Evolutionary conservation across 1,140 invertebrate genomes (phyloP).

Genomic region (Aleiodes sp.): DNA sequence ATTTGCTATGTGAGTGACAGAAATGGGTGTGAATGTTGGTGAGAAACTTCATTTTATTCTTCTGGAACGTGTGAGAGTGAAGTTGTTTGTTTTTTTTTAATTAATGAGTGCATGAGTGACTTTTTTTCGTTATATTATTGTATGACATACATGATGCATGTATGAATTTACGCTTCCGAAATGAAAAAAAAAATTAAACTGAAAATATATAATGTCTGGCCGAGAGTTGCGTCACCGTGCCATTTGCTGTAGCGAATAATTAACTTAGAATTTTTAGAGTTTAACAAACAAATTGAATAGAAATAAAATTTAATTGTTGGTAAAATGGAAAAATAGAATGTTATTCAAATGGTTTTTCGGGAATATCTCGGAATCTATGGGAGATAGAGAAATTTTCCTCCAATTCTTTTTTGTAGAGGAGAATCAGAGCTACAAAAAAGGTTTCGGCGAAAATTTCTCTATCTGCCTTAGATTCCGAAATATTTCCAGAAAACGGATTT

Average conservation of each 20-base stretch:
- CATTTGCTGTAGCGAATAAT: slow-evolving; percentile 24
- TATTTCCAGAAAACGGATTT: too few species aligned
- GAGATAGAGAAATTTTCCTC: too few species aligned
- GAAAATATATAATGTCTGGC: not conserved
- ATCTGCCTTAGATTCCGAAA: too few species aligned
- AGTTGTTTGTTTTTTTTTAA: not conserved
- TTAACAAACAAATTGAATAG: not conserved
- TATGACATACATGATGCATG: slow-evolving; percentile 17
- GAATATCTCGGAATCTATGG: too few species aligned
- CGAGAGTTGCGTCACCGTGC: slow-evolving; percentile 28
- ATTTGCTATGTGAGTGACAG: not conserved
- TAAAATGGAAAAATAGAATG: too few species aligned
- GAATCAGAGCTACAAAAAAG: too few species aligned
- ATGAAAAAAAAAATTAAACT: slow-evolving; percentile 15
- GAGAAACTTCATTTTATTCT: not conserved
- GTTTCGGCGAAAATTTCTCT: too few species aligned
- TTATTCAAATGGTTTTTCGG: not conserved
- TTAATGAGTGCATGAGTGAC: not conserved
- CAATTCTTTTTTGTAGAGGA: too few species aligned
- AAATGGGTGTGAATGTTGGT: not conserved
- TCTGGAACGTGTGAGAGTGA: slow-evolving; percentile 24
- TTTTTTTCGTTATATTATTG: slow-evolving; percentile 18
- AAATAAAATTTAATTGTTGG: too few species aligned
- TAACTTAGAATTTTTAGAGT: not conserved
- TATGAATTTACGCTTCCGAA: slow-evolving; percentile 28